A percentile compares a stretch with the other conserved stretches of the same genome.
These are phyloP conservation scores for Sylvietta virens DNA, from an alignment of 2,113 vertebrate species.

Conservation along the genomic window DNA sequence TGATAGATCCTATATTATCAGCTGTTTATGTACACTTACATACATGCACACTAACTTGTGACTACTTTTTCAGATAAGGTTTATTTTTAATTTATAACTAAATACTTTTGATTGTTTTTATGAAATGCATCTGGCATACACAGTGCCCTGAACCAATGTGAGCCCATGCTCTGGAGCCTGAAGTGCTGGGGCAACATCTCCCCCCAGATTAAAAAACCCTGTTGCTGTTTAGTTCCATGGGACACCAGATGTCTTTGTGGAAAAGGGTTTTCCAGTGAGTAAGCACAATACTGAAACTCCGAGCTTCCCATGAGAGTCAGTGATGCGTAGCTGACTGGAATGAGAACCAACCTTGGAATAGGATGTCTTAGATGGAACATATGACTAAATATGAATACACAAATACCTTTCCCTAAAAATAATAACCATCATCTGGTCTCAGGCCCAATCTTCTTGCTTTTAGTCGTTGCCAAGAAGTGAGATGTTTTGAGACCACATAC, in stretches of 20 bases:
- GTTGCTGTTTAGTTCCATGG: background rate
- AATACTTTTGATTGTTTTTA: background rate
- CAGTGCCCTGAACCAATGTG: fast-evolving
- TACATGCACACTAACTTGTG: background rate
- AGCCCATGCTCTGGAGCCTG: background rate
- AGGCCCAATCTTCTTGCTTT: background rate
- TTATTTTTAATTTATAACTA: background rate
- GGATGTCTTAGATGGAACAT: background rate
- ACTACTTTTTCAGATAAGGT: background rate
- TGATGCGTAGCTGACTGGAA: background rate
- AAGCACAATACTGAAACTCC: background rate
- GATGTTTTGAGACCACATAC: slow-evolving; percentile 14
- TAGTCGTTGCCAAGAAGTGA: background rate
- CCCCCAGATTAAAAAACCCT: background rate
- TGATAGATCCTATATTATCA: background rate
- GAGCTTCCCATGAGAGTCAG: background rate
- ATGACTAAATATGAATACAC: slow-evolving; percentile 14
- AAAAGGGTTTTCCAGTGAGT: slow-evolving; percentile 8
- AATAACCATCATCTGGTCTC: background rate
- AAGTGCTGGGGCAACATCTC: background rate
- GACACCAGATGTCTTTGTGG: background rate
- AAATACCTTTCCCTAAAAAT: slow-evolving; percentile 35
- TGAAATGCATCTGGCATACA: background rate
- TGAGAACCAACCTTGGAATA: slow-evolving; percentile 1
- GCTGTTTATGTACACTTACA: background rate